Evolutionary conservation across 2,797 vertebrate genomes (phyloP), one percentile per base, ranked within the genome.

Genomic region (Steatocranus sp.): DNA sequence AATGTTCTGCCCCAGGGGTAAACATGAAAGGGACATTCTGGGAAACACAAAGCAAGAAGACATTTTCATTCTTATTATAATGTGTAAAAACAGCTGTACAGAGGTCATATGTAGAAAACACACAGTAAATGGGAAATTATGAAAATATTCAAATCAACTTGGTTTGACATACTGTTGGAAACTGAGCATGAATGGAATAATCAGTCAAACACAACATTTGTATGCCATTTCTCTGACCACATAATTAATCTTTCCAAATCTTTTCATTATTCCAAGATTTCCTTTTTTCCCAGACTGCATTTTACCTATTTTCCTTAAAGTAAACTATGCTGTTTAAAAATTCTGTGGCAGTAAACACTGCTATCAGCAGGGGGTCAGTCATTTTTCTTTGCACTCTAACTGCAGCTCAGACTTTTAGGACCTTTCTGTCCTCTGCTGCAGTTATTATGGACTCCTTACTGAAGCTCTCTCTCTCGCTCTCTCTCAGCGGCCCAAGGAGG

Each of bases 401-500:
- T 73, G 79, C 46, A 32, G 68, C 75, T 85, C 80, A 54, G 75
- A 78, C 78, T 83, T 78, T 82, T 23, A 38, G 43, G 49, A 50
- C 9, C 23, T 38, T 32, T 63, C 48, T 15, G 75, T 84, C 75
- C 83, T 84, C 79, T 81, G 78, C 80, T 23, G 78, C 43, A 12
- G 76, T 85, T 81, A 83, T 88, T 73, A 63, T 70, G 32, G 78
- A 41, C 61, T 79, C 75, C 75, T 43, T 70, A 56, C 74, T 8
- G 20, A 41, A 82, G 83, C 73, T 3, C 75, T 81, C 86, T 78
- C 84, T 70, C 88, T 87, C 68, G 5, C 63, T 7, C 78, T 56
- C 76, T 82, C 86, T 46, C 81, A 3, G 76, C 51, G 11, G 68
- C 79, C 83, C 14, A 20, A 68, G 86, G 91, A 90, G 80, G 84